A percentile compares a stretch with the other conserved stretches of the same genome.
Evolutionary conservation across 1,140 invertebrate genomes (phyloP).

Genomic region (Drosophila arawakana): DNA sequence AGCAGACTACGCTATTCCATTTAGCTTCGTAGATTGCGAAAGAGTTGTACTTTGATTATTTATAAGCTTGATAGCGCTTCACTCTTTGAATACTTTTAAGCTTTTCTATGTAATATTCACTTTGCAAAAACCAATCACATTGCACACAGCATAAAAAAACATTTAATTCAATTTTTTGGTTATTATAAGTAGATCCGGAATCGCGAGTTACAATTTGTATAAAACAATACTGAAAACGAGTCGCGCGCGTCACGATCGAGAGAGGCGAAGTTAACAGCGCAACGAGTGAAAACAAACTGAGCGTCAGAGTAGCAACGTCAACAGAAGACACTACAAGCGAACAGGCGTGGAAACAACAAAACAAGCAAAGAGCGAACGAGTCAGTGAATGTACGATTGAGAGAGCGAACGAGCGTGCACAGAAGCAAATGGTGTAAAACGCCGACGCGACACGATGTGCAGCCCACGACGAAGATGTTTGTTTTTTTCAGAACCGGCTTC

Average conservation of each 20-base stretch:
- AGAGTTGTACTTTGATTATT: constrained; percentile 22
- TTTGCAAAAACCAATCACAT: not conserved
- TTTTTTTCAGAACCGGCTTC: constrained; percentile 69
- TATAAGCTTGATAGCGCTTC: not conserved
- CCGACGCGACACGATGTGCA: constrained; percentile 45
- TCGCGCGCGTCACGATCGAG: constrained; percentile 43
- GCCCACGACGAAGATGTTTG: constrained; percentile 61
- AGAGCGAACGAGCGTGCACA: constrained; percentile 20
- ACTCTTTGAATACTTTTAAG: not conserved
- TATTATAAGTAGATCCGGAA: constrained; percentile 7
- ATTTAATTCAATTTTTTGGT: constrained; percentile 2
- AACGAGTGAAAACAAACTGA: constrained; percentile 70
- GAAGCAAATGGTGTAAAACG: constrained; percentile 39
- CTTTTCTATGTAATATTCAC: not conserved
- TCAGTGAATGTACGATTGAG: constrained; percentile 7
- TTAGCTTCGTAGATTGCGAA: constrained; percentile 51
- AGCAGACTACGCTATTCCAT: constrained; percentile 65
- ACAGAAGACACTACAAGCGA: constrained; percentile 27
- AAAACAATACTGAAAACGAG: constrained; percentile 27
- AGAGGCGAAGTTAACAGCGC: constrained; percentile 63
- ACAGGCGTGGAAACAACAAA: constrained; percentile 60
- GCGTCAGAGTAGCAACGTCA: constrained; percentile 11
- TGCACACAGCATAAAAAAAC: not conserved
- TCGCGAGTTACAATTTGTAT: constrained; percentile 4
- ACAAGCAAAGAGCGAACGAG: constrained; percentile 46